phyloP scores from a whole-genome alignment of 2,888 invertebrate species.

The Therioaphis trifolii region DNA sequence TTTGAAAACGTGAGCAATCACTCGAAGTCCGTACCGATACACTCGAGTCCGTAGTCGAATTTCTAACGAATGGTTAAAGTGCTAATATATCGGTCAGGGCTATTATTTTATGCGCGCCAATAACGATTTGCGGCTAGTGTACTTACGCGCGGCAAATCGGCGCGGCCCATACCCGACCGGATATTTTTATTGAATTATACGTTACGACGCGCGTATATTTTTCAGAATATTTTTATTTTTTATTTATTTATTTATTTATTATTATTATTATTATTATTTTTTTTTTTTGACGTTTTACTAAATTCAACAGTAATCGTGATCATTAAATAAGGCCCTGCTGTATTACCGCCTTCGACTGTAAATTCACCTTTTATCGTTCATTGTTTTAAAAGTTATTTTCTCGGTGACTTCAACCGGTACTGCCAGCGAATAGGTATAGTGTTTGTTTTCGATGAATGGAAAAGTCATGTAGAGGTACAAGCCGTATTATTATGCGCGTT shows the following conservation, averaged over 20 bases:
- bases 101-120: background rate
- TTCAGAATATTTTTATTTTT: background rate
- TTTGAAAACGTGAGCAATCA: slow-evolving; percentile 11
- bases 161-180: too few relatives aligned
- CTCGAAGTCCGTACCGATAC: background rate
- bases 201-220: background rate
- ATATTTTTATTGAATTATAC: background rate
- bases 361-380: slow-evolving; percentile 35
- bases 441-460: slow-evolving; percentile 31
- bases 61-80: background rate
- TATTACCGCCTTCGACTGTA: background rate
- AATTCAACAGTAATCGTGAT: slow-evolving; percentile 26
- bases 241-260: too few relatives aligned
- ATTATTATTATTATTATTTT: background rate
- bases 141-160: too few relatives aligned
- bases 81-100: slow-evolving; percentile 19
- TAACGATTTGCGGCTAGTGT: background rate
- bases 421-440: background rate
- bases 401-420: slow-evolving; percentile 11
- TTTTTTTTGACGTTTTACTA: background rate
- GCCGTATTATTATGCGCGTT: background rate
- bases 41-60: background rate
- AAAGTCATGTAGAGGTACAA: slow-evolving; percentile 12
- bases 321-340: background rate
- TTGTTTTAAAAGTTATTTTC: slow-evolving; percentile 43